Evolutionary conservation across 2,113 vertebrate genomes (phyloP).

Genomic region (Hyperoodon ampullatus): DNA sequence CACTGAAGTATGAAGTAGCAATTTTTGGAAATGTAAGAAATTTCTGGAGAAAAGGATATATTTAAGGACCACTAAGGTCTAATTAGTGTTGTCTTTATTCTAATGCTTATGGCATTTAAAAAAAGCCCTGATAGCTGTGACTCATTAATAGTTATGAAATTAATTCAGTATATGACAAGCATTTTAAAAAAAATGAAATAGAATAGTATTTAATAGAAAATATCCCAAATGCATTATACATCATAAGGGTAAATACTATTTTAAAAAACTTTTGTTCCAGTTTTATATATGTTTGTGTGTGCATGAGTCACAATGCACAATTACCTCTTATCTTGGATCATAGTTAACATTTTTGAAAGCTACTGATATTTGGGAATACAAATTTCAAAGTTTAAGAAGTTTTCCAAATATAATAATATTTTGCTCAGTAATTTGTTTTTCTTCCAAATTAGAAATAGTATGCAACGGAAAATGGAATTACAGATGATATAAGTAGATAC

Average conservation of each 20-base stretch:
- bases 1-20: neutral
- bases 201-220: neutral
- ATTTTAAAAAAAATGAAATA: neutral
- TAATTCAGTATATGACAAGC: neutral
- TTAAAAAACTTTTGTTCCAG: neutral
- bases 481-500: neutral
- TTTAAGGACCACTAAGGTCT: neutral
- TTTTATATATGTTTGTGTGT: neutral
- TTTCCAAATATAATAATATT: neutral
- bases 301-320: neutral
- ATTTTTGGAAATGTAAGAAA: constrained; percentile 15
- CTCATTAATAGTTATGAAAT: neutral
- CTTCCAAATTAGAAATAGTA: constrained; percentile 8
- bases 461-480: neutral
- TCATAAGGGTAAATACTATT: neutral
- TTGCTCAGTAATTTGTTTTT: constrained; percentile 22
- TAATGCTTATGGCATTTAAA: neutral
- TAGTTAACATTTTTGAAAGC: constrained; percentile 22
- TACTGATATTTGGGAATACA: neutral
- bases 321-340: neutral
- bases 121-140: neutral
- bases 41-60: neutral
- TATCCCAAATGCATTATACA: neutral
- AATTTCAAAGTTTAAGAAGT: neutral
- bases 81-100: neutral